Percentiles rank a stretch among this genome's conserved stretches.
Evolutionary conservation across 2,113 vertebrate species (phyloP).

Genomic region (Leucosticte australis): DNA sequence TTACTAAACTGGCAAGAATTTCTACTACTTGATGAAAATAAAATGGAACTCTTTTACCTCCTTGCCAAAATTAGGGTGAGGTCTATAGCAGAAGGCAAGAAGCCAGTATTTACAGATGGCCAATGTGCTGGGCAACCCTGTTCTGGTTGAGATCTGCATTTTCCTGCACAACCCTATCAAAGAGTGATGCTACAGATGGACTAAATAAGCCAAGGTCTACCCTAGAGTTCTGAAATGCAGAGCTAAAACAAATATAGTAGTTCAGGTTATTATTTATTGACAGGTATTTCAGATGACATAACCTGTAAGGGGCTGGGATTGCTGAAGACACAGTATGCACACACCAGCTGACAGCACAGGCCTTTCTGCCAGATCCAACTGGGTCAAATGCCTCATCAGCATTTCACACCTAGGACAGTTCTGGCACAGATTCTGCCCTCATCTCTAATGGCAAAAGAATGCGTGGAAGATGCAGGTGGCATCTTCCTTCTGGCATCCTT

Average conservation of each 20-base stretch:
- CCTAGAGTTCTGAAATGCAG: background rate
- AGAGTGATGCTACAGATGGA: background rate
- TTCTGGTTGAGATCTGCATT: background rate
- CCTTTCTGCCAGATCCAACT: background rate
- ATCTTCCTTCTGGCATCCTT: background rate
- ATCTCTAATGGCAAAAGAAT: background rate
- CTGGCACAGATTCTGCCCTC: background rate
- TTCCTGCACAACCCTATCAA: background rate
- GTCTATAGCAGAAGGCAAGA: slow-evolving; percentile 22
- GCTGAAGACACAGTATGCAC: background rate
- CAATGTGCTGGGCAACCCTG: background rate
- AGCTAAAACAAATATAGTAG: background rate
- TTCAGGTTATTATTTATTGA: background rate
- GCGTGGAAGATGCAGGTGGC: background rate
- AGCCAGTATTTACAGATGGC: slow-evolving; percentile 40
- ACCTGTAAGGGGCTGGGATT: background rate
- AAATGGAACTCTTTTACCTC: background rate
- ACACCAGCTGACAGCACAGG: background rate
- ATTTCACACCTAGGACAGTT: background rate
- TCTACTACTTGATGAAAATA: slow-evolving; percentile 33
- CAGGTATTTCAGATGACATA: background rate
- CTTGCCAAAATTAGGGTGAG: slow-evolving; percentile 28
- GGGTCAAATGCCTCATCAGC: background rate
- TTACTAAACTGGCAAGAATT: slow-evolving; percentile 38
- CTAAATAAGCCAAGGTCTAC: background rate